Conservation (phyloP, 2,113 vertebrate genomes). For the Syrrhaptes paradoxus region DNA sequence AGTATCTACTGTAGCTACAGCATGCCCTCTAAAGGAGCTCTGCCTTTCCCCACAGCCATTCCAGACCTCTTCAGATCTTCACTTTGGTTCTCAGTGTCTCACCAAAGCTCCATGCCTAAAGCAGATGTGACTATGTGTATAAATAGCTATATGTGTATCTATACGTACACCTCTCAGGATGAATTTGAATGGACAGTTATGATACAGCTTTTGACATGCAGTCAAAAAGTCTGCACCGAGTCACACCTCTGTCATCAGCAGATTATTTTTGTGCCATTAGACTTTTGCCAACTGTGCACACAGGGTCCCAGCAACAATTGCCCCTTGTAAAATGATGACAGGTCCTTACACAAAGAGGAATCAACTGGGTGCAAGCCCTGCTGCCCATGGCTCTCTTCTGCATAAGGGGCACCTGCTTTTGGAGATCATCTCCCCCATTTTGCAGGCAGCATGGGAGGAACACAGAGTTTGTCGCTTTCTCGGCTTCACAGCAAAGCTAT, state of each 20-base stretch:
- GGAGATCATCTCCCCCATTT: background rate
- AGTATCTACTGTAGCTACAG: background rate
- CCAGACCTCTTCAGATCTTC: background rate
- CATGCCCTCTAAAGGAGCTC: background rate
- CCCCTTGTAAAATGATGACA: background rate
- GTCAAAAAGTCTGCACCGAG: background rate
- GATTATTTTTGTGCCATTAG: background rate
- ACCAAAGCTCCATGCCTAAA: background rate
- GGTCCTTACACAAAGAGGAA: background rate
- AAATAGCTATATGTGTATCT: accelerated
- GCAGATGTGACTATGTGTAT: background rate
- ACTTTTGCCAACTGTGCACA: background rate
- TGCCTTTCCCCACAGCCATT: background rate
- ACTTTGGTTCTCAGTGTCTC: background rate
- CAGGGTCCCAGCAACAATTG: accelerated
- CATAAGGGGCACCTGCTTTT: accelerated
- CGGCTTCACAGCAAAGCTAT: slow-evolving; percentile 14
- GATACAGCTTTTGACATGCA: background rate
- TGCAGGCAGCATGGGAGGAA: background rate
- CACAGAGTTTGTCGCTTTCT: background rate
- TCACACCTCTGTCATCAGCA: background rate
- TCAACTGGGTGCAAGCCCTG: background rate
- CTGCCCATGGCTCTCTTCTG: accelerated
- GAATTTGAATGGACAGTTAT: background rate
- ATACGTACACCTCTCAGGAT: accelerated